A percentile compares a stretch with the other conserved stretches of the same genome.
Evolutionary conservation across 2,888 invertebrate genomes (phyloP).

Genomic region (Drepanosiphum platanoidis): DNA sequence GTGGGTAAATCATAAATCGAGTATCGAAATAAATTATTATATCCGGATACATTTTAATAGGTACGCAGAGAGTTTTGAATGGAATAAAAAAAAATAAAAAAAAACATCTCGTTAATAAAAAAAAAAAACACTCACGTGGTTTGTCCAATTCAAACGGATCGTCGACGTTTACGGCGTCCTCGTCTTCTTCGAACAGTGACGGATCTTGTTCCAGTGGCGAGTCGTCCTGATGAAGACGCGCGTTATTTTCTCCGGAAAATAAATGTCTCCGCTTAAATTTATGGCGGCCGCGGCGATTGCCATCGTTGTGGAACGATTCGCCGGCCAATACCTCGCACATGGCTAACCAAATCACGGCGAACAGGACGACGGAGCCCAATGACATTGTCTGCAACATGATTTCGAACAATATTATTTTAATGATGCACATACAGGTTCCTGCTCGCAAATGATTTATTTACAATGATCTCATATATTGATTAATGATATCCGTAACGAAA

Average conservation of each 20-base stretch:
- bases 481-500: no score
- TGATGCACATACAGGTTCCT: background rate
- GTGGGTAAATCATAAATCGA: no score
- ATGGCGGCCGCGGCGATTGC: slow-evolving; percentile 2
- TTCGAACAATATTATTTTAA: background rate
- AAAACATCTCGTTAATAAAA: background rate
- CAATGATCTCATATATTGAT: background rate
- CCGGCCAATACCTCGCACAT: slow-evolving; percentile 1
- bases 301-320: slow-evolving; percentile 16
- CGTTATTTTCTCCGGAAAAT: background rate
- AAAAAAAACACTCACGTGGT: slow-evolving; percentile 40
- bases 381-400: slow-evolving; percentile 37
- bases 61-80: no score
- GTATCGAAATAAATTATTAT: no score
- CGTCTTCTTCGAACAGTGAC: slow-evolving; percentile 3
- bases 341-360: slow-evolving; percentile 15
- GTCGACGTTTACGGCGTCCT: background rate
- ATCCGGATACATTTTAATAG: no score
- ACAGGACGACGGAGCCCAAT: slow-evolving; percentile 18
- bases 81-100: background rate
- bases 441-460: background rate
- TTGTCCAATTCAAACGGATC: slow-evolving; percentile 32
- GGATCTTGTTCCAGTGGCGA: background rate
- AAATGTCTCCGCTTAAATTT: slow-evolving; percentile 15
- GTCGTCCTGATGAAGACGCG: background rate